Percentiles rank a stretch among this genome's conserved stretches.
These are phyloP conservation scores for Coreoperca whiteheadi DNA, from an alignment of 2,113 vertebrate species.

Conservation along the genomic window DNA sequence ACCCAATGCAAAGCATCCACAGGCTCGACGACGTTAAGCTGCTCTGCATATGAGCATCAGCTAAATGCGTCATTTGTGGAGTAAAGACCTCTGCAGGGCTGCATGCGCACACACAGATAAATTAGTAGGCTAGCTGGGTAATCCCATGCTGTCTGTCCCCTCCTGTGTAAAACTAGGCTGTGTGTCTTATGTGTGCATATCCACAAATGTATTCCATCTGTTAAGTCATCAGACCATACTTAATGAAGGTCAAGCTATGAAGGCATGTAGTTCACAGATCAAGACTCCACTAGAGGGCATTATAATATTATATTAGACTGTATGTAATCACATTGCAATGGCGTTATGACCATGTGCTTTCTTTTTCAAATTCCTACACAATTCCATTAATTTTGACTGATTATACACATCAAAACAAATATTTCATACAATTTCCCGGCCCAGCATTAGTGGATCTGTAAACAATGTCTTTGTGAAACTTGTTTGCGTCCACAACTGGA, in stretches of 20 bases:
- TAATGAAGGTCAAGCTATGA: background rate
- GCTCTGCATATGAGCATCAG: constrained; percentile 11
- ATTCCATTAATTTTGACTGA: background rate
- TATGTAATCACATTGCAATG: background rate
- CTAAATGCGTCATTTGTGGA: background rate
- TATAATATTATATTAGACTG: background rate
- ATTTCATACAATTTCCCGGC: background rate
- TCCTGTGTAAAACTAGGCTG: background rate
- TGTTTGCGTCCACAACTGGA: background rate
- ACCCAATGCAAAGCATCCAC: background rate
- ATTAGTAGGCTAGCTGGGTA: constrained; percentile 27
- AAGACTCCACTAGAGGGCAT: background rate
- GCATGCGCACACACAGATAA: background rate
- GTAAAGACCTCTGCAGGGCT: background rate
- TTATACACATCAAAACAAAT: background rate
- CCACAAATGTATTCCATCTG: constrained; percentile 3
- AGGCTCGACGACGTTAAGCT: background rate
- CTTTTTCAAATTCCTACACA: background rate
- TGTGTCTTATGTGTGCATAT: constrained; percentile 2
- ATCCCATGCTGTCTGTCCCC: background rate
- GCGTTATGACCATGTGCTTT: background rate
- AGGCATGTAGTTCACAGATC: background rate
- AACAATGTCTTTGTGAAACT: background rate
- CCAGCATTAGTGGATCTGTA: background rate
- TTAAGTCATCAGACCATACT: background rate